Evolutionary conservation across 2,797 vertebrate genomes (phyloP).

Genomic region (Eulemur albifrons): DNA sequence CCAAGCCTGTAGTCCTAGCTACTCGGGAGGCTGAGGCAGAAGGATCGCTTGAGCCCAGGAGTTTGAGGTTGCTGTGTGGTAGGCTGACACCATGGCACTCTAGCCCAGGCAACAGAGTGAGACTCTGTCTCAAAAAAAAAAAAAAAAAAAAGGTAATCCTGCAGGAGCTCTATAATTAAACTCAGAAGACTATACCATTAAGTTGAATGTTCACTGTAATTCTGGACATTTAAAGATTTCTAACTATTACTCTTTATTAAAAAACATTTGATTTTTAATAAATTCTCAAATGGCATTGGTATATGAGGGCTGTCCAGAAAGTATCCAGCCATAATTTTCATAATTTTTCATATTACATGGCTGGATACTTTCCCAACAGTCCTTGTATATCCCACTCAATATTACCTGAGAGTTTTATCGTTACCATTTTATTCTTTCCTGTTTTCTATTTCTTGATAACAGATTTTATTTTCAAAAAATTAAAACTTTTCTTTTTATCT

Average conservation of each 20-base stretch:
- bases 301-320: background rate
- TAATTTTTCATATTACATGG: too few species aligned
- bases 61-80: too few species aligned
- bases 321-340: too few species aligned
- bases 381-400: background rate
- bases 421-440: slow-evolving; percentile 24
- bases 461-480: background rate
- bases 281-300: background rate
- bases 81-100: too few species aligned
- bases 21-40: too few species aligned
- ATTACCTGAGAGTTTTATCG: background rate
- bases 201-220: background rate
- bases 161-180: background rate
- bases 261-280: background rate
- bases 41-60: too few species aligned
- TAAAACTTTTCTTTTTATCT: background rate
- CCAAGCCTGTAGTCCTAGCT: too few species aligned
- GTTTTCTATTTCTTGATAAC: slow-evolving; percentile 8
- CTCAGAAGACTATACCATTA: background rate
- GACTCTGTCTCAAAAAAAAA: background rate
- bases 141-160: background rate
- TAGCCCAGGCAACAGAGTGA: too few species aligned
- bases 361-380: too few species aligned
- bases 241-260: background rate
- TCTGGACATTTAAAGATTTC: background rate